Conservation (phyloP, 2,797 vertebrate genomes). For the Rousettus madagascariensis region DNA sequence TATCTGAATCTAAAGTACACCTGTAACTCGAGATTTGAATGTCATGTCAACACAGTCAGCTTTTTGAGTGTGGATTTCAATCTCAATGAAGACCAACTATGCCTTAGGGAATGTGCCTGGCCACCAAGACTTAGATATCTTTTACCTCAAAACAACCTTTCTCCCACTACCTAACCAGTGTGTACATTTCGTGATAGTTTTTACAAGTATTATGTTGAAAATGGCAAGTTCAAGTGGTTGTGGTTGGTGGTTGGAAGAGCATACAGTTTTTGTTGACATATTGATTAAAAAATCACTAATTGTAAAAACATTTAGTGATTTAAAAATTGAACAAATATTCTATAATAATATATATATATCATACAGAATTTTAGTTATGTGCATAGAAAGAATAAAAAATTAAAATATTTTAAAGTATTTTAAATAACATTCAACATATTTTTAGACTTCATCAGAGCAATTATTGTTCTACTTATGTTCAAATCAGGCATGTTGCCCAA, state of each 20-base stretch:
- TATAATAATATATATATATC: background rate
- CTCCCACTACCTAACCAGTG: background rate
- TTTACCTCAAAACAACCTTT: background rate
- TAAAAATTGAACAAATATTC: background rate
- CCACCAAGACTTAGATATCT: background rate
- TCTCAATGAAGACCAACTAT: background rate
- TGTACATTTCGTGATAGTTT: background rate
- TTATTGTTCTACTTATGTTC: background rate
- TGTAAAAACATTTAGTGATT: background rate
- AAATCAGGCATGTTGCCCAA: background rate
- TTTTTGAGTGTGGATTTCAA: background rate
- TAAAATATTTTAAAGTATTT: background rate
- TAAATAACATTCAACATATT: background rate
- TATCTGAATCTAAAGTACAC: background rate
- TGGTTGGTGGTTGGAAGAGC: background rate
- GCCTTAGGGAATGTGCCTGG: background rate
- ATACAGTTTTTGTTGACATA: background rate
- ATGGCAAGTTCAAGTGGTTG: background rate
- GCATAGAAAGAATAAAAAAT: background rate
- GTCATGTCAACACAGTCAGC: background rate
- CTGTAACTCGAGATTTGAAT: background rate
- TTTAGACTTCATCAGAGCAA: background rate
- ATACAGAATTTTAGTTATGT: background rate
- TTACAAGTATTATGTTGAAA: background rate
- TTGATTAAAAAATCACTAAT: background rate